Evolutionary conservation across 1,140 invertebrate genomes (phyloP), one percentile per base, ranked within the genome.

Genomic region (Drosophila subobscura): DNA sequence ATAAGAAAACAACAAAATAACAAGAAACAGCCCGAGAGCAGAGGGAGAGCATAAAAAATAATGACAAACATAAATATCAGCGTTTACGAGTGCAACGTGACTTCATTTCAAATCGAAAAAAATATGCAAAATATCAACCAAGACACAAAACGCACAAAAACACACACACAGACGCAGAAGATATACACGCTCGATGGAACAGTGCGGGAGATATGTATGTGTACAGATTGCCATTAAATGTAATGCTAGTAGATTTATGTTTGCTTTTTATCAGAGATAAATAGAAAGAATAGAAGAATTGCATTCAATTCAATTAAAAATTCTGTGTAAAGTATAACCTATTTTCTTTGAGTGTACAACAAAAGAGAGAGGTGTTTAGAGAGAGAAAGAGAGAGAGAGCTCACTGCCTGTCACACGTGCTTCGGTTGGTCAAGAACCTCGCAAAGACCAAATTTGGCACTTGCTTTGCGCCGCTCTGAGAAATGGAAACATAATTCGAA

Each of bases 101-200:
- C 83, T 86, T 84, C 79, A 84, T 84, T 84, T 84, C 84, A 84
- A 84, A 84, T 84, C 79, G 79, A 86, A 86, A 83, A 86, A 86
- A 86, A 86, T 86, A 88, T 88, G 83, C 83, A 88, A 83, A 86
- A 83, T 81, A 81, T 37, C 33, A 88, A 75, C 57, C 50, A 20
- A 20, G 16, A 20, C 16, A 67, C 64, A 54, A 56, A 60, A 47
- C 78, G 65, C 42, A 37, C 59, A 52, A 44, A 59, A 50, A 47
- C 59, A 23, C 12, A 23, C 12, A 20, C 16, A 53, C 4, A 16
- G 16, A 25, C 5, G 49, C 25, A 56, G 1, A 37, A 37, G 10
- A 37, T 37, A 37, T 4, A 53, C 57, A 68, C 57, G 61, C 57
- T 52, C 45, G 10, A 37, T 4, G 10, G 4, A 37, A 12, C 33